Evolutionary conservation across 2,888 invertebrate species (phyloP).

Genomic region (Andrena haemorrhoa): DNA sequence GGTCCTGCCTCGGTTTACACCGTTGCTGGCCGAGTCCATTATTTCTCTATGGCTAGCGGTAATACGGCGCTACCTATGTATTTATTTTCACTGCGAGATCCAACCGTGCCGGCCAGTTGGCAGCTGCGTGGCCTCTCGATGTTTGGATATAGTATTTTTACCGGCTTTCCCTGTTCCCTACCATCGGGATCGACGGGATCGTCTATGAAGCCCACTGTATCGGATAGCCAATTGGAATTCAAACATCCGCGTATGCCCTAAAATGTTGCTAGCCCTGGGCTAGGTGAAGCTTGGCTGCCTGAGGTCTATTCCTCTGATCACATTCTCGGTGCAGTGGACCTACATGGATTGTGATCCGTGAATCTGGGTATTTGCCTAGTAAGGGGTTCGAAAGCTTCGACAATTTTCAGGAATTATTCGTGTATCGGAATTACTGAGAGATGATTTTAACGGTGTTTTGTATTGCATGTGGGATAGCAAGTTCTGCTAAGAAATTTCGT

Average conservation of each 20-base stretch:
- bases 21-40: conserved; percentile 41
- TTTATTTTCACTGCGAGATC: conserved; percentile 34
- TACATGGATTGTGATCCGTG: too few relatives aligned
- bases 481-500: too few relatives aligned
- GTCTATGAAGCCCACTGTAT: background rate
- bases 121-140: background rate
- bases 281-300: background rate
- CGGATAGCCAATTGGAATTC: background rate
- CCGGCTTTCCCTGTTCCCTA: background rate
- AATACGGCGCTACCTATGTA: conserved; percentile 30
- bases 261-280: conserved; percentile 3
- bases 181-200: background rate
- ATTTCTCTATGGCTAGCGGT: conserved; percentile 23
- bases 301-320: background rate
- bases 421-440: too few relatives aligned
- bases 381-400: too few relatives aligned
- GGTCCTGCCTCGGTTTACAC: conserved; percentile 33
- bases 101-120: background rate
- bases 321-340: background rate
- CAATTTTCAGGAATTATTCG: too few relatives aligned
- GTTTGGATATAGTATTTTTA: conserved; percentile 32
- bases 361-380: too few relatives aligned
- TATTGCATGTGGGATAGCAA: too few relatives aligned
- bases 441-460: too few relatives aligned
- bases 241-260: background rate